These are phyloP conservation scores for Solen grandis DNA, from an alignment of 1,140 invertebrate species.

Conservation along the genomic window DNA sequence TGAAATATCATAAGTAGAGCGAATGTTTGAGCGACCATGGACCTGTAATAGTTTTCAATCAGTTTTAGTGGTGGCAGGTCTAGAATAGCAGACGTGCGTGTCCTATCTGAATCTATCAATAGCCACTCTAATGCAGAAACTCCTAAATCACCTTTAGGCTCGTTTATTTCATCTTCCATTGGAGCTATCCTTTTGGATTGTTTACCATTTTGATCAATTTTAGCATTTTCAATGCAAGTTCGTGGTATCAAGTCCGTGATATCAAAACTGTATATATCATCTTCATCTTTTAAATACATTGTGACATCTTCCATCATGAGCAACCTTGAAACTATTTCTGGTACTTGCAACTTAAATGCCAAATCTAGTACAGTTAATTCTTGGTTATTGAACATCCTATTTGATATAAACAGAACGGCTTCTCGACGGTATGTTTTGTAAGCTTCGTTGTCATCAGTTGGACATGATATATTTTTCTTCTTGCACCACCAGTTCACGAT, in stretches of 20 bases:
- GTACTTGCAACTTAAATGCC: constrained; percentile 63
- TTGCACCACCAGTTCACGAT: constrained; percentile 65
- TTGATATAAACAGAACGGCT: constrained; percentile 57
- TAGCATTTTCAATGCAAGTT: no score
- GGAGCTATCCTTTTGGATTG: constrained; percentile 39
- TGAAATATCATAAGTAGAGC: constrained; percentile 67
- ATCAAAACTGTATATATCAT: constrained; percentile 51
- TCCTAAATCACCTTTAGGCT: not conserved
- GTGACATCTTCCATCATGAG: constrained; percentile 60
- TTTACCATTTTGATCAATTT: constrained; percentile 50
- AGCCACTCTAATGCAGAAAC: constrained; percentile 67
- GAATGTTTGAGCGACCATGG: constrained; percentile 65
- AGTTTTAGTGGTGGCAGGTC: constrained; percentile 70
- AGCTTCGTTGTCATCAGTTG: constrained; percentile 47
- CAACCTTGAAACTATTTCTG: constrained; percentile 54
- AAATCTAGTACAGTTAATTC: constrained; percentile 65
- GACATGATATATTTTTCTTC: constrained; percentile 48
- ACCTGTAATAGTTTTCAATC: constrained; percentile 70
- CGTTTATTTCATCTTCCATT: not conserved
- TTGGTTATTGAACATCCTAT: constrained; percentile 61
- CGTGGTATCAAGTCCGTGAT: constrained; percentile 66
- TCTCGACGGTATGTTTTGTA: constrained; percentile 44
- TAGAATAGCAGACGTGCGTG: constrained; percentile 62
- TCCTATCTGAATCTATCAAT: constrained; percentile 51
- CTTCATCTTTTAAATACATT: constrained; percentile 34